Base-by-base conservation (phyloP, 2,113 vertebrate species). In the Glaucidium brasilianum region DNA sequence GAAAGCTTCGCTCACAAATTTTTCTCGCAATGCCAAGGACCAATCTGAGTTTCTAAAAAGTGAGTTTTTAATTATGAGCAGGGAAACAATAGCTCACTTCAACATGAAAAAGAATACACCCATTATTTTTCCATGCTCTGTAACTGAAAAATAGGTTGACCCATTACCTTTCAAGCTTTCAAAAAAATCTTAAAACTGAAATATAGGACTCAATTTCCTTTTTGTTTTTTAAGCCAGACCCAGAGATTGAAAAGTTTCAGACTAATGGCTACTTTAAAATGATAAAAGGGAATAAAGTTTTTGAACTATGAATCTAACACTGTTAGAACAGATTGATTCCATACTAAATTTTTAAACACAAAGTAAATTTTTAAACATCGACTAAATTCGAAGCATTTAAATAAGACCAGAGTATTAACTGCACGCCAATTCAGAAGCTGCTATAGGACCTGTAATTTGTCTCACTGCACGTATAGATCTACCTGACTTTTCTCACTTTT, bases 71-170 rank as follows among this genome's bases (percentile, higher is more conserved):
- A 92, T 94, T 88, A 91, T 3, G 21, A 77, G 55, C 79, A 55
- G 39, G 85, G 71, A 93, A 96, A 96, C 94, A 96, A 97, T 87
- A 94, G 92, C 59, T 91, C 55, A 63, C 32, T 95, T 95, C 84
- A 94, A 43, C 55, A 74, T 77, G 71, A 85, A 76, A 94, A 94
- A 87, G 76, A 90, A 95, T 68, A 92, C 71, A 92, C 62, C 81
- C 90, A 52, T 75, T 94, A 66, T 85, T 95, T 93, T 94, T 95
- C 76, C 89, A 79, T 73, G 66, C 32, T 88, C 63, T 79, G 21
- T 74, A 88, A 90, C 90, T 74, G 92, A 90, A 94, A 95, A 92
- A 91, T 79, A 95, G 55, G 50, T 85, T 5, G 10, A 53, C 58
- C 55, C 72, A 88, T 90, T 88, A 90, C 67, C 77, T 92, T 88